These are phyloP conservation scores for Tragelaphus buxtoni DNA, from an alignment of 2,113 vertebrate species.

Conservation along the genomic window DNA sequence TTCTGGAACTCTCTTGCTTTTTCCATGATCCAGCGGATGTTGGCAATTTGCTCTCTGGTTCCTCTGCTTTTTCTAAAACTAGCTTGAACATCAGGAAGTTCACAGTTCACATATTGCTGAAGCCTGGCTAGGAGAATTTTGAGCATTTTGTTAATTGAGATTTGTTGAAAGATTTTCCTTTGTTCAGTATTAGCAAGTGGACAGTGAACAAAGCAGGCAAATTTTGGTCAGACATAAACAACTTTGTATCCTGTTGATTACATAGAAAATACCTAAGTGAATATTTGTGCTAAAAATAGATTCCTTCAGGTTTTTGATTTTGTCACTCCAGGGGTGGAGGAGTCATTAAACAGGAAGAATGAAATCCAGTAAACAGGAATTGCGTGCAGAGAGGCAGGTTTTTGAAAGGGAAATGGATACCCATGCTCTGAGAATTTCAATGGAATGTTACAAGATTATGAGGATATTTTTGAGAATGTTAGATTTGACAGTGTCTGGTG, in stretches of 20 bases:
- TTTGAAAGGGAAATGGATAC: conserved; percentile 32
- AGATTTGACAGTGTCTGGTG: background rate
- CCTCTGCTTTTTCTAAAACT: too few relatives aligned
- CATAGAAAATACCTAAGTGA: conserved; percentile 51
- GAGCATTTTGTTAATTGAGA: background rate
- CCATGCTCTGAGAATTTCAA: background rate
- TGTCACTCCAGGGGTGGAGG: conserved; percentile 13
- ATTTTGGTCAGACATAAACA: conserved; percentile 53
- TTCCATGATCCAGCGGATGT: too few relatives aligned
- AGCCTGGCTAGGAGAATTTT: too few relatives aligned
- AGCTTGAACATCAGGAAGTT: too few relatives aligned
- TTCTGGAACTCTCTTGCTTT: too few relatives aligned
- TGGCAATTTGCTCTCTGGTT: too few relatives aligned
- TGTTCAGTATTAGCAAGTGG: conserved; percentile 38
- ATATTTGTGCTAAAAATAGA: conserved; percentile 60
- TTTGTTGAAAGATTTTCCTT: conserved; percentile 5
- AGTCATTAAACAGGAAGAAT: conserved; percentile 56
- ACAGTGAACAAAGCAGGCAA: background rate
- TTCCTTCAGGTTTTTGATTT: conserved; percentile 21
- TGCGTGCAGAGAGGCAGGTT: background rate
- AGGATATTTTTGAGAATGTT: background rate
- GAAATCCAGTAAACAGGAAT: conserved; percentile 58
- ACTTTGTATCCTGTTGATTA: conserved; percentile 71
- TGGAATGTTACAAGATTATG: background rate
- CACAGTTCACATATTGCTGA: too few relatives aligned